phyloP scores from a whole-genome alignment of 2,888 invertebrate species.

The Ophonus ardosiacus region DNA sequence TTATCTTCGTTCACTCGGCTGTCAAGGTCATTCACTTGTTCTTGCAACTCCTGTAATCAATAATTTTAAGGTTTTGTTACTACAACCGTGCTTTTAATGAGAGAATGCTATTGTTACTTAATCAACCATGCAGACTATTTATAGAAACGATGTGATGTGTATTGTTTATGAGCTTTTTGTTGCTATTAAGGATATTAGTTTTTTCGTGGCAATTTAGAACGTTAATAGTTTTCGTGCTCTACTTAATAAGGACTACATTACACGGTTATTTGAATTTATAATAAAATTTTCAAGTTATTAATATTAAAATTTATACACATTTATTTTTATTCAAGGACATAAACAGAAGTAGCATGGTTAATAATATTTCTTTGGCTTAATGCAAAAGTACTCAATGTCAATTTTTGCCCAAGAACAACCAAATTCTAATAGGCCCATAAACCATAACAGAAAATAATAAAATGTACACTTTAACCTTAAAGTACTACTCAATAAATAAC shows the following conservation, averaged over 20 bases:
- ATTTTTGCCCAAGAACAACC: too few relatives aligned
- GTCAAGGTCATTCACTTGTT: constrained; percentile 66
- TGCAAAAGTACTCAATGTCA: too few relatives aligned
- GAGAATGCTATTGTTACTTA: constrained; percentile 8
- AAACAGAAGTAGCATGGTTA: too few relatives aligned
- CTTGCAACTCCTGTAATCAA: constrained; percentile 67
- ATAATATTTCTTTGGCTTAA: too few relatives aligned
- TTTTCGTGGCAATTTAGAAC: background rate
- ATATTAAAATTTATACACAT: background rate
- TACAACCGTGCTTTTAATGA: background rate
- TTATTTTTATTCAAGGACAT: too few relatives aligned
- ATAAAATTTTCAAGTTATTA: background rate
- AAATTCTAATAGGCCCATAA: too few relatives aligned
- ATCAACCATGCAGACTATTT: constrained; percentile 4
- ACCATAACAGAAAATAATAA: too few relatives aligned
- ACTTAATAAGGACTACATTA: constrained; percentile 4
- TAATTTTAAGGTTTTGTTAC: constrained; percentile 43
- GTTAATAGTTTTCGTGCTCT: constrained; percentile 4
- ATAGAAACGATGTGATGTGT: constrained; percentile 1
- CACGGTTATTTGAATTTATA: background rate
- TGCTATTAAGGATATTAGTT: background rate
- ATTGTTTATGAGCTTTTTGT: constrained; percentile 26
- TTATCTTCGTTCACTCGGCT: constrained; percentile 56
- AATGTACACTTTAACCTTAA: too few relatives aligned
- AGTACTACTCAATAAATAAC: too few relatives aligned